Evolutionary conservation across 1,140 invertebrate species (phyloP), one percentile per base, ranked within the genome.

Genomic region (Lepidotrigona ventralis): DNA sequence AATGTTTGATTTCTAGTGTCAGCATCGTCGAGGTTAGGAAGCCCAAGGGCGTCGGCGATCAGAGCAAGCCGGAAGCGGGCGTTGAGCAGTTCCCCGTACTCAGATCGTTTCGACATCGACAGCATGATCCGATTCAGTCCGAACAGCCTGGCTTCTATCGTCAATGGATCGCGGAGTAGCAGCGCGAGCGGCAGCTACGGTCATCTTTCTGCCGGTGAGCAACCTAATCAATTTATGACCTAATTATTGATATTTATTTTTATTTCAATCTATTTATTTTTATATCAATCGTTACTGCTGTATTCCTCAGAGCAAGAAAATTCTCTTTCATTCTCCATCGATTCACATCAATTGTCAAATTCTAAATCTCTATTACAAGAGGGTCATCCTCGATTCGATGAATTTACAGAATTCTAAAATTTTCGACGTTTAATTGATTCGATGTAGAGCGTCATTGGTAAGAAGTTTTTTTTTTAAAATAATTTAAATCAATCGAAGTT

Each of bases 101-200:
- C 98, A 1, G 98, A 99, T 92, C 98, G 97, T 19, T 96, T 99
- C 90, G 98, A 99, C 92, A 97, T 99, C 89, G 98, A 98, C 90
- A 98, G 98, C 73, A 97, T 99, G 95, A 99, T 99, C 88, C 96
- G 98, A 84, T 98, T 98, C 88, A 99, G 98, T 21, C 98, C 98
- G 1, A 99, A 98, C 87, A 99, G 98, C 60, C 93, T 99, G 80
- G 97, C 97, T 33, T 98, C 98, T n/a, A 96, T 98, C 70, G 97
- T 98, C 88, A 98, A 98, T 90, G 98, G 98, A 8, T 98, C 97
- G 1, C 95, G 97, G 68, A 97, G 96, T 78, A 98, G 97, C 60
- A 98, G 97, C 77, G 97, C 97, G 14, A 98, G 97, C 91, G 98
- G 98, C 23, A 98, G 98, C 80, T 99, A 99, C 94, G 98, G 98